Percentiles rank a stretch among this genome's conserved stretches.
These are phyloP conservation scores for Ephestia elutella DNA, from an alignment of 1,140 invertebrate genomes.

Conservation along the genomic window DNA sequence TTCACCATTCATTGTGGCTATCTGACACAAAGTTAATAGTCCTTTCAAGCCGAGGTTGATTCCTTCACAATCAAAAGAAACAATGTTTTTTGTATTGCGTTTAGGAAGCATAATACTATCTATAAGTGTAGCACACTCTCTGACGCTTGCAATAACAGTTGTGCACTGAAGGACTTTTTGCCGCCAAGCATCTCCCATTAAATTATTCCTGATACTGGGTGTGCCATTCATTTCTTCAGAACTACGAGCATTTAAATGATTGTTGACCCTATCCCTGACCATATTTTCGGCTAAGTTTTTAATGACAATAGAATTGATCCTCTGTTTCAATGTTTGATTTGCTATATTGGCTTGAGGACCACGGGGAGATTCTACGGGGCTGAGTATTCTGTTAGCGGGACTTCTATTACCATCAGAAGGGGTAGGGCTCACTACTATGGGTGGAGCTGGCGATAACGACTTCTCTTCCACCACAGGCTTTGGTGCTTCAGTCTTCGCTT, in stretches of 20 bases:
- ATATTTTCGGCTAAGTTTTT: conserved; percentile 93
- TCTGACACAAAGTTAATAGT: conserved; percentile 88
- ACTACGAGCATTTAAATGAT: conserved; percentile 60
- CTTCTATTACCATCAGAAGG: conserved; percentile 64
- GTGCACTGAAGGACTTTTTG: conserved; percentile 86
- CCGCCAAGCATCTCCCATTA: conserved; percentile 84
- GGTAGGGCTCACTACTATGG: conserved; percentile 56
- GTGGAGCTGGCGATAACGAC: conserved; percentile 49
- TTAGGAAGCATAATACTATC: conserved; percentile 83
- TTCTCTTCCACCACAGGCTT: conserved; percentile 60
- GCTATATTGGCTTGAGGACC: conserved; percentile 68
- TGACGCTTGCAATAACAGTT: conserved; percentile 83
- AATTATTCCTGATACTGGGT: conserved; percentile 62
- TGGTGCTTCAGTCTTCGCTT: conserved; percentile 66
- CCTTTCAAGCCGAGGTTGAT: conserved; percentile 91
- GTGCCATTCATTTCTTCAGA: conserved; percentile 55
- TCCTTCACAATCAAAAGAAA: conserved; percentile 93
- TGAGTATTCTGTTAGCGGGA: conserved; percentile 65
- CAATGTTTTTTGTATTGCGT: conserved; percentile 70
- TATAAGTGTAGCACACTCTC: conserved; percentile 85
- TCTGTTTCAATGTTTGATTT: conserved; percentile 87
- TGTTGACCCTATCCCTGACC: conserved; percentile 82
- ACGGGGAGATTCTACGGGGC: conserved; percentile 63
- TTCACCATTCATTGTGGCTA: conserved; percentile 85
- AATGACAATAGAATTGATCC: conserved; percentile 90